Conservation (phyloP, 2,888 invertebrate genomes). For the Heliconius ismenius region DNA sequence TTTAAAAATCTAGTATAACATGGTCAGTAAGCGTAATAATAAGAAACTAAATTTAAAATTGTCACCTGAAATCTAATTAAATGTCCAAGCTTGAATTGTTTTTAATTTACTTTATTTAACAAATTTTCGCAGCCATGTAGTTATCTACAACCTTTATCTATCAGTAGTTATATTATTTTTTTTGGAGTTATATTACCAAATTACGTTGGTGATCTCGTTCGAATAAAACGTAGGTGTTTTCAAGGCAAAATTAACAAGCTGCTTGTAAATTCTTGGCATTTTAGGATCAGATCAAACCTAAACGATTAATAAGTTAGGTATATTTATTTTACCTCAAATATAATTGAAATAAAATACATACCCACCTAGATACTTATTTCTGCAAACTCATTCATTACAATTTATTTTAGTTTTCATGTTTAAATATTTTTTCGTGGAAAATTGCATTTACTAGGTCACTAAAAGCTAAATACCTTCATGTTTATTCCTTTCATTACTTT, state of each 20-base stretch:
- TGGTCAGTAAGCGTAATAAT: no score
- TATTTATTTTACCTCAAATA: background rate
- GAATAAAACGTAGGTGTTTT: background rate
- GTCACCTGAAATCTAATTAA: background rate
- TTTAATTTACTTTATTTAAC: background rate
- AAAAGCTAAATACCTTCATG: slow-evolving; percentile 45
- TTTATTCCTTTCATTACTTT: slow-evolving; percentile 52
- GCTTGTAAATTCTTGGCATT: background rate
- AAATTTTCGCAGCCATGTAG: background rate
- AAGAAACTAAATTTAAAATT: background rate
- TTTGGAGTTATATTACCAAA: background rate
- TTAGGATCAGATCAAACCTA: background rate
- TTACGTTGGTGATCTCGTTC: background rate
- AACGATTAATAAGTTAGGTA: background rate
- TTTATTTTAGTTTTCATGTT: slow-evolving; percentile 25
- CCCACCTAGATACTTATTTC: background rate
- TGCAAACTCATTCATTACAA: background rate
- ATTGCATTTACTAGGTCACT: slow-evolving; percentile 48
- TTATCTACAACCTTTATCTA: no score
- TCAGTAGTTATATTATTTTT: background rate
- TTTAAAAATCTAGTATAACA: background rate
- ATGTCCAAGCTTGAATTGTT: background rate
- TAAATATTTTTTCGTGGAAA: slow-evolving; percentile 30
- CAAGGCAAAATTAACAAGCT: background rate
- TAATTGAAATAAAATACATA: background rate